Conservation (phyloP, 2,888 invertebrate species). For the Nebria salina region DNA sequence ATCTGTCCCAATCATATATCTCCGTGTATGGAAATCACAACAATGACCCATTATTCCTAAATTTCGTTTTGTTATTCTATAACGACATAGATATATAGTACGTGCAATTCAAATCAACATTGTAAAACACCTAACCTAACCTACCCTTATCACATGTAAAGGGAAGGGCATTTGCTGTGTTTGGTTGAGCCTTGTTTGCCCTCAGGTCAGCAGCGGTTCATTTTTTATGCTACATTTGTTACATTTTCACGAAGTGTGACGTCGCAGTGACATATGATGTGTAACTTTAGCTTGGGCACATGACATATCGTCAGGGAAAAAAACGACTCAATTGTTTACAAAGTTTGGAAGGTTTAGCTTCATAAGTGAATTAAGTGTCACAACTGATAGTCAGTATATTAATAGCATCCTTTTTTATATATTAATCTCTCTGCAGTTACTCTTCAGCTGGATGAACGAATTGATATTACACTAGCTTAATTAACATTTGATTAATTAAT, state of each 20-base stretch:
- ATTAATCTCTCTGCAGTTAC: too few relatives aligned
- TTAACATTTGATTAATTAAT: too few relatives aligned
- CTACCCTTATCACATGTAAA: not conserved
- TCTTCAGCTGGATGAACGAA: too few relatives aligned
- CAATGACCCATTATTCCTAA: not conserved
- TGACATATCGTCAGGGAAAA: constrained; percentile 28
- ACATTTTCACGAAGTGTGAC: constrained; percentile 50
- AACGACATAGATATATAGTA: not conserved
- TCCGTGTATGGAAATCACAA: not conserved
- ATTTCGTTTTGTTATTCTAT: not conserved
- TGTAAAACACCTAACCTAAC: not conserved
- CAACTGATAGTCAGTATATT: not conserved
- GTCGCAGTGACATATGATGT: constrained; percentile 30
- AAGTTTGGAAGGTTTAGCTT: not conserved
- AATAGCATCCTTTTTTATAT: not conserved
- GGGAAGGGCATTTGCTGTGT: not conserved
- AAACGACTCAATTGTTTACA: constrained; percentile 8
- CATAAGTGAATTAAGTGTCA: not conserved
- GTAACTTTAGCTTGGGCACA: constrained; percentile 20
- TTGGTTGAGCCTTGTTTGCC: constrained; percentile 11
- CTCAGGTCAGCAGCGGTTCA: constrained; percentile 49
- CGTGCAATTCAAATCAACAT: not conserved
- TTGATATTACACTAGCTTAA: too few relatives aligned
- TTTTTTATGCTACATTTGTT: constrained; percentile 55
- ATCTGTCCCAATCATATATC: too few relatives aligned